These are phyloP conservation scores for Heteromormyrus szaboi DNA, from an alignment of 2,797 vertebrate species.

Conservation along the genomic window DNA sequence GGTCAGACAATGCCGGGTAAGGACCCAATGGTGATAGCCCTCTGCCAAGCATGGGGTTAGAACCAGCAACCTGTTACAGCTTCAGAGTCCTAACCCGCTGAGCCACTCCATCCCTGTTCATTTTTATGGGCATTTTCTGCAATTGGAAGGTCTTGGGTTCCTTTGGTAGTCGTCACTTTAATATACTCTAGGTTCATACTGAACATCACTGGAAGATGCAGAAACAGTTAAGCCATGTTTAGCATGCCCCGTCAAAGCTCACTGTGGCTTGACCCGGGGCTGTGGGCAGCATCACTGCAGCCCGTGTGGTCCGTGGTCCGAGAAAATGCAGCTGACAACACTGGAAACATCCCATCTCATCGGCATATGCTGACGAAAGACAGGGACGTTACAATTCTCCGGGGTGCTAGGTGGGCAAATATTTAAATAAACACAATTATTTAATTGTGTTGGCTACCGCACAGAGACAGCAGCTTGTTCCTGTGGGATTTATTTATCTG, in stretches of 20 bases:
- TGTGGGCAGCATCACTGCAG: background rate
- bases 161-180: background rate
- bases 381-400: background rate
- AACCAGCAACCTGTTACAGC: background rate
- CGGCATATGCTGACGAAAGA: background rate
- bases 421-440: background rate
- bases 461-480: background rate
- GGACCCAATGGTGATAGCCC: background rate
- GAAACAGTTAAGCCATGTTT: background rate
- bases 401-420: background rate
- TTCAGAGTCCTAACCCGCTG: background rate
- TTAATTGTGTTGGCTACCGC: background rate
- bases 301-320: background rate
- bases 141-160: background rate
- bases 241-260: background rate
- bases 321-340: background rate
- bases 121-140: background rate
- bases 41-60: background rate
- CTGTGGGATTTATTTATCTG: constrained; percentile 1
- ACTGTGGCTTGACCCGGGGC: background rate
- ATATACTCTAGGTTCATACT: background rate
- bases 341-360: background rate
- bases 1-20: background rate
- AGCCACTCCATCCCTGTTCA: background rate
- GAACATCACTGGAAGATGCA: background rate